Evolutionary conservation across 1,140 invertebrate genomes (phyloP).

Genomic region (Macrobrachium nipponense): DNA sequence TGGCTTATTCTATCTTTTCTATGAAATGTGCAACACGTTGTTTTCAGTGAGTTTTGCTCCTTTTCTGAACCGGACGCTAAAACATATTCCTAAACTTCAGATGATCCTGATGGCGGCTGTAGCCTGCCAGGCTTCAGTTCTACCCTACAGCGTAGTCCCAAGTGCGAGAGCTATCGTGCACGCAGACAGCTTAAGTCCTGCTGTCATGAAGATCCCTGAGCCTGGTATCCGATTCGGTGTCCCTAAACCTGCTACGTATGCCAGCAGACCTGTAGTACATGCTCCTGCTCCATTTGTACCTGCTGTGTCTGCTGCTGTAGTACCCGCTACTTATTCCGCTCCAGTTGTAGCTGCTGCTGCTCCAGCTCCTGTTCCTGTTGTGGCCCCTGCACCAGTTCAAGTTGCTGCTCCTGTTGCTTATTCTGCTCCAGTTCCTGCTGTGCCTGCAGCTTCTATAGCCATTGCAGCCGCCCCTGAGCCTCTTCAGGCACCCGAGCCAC

Average conservation of each 20-base stretch:
- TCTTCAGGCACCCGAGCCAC: neutral
- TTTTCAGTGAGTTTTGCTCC: too few relatives aligned
- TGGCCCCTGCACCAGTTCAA: neutral
- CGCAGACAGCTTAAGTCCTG: too few relatives aligned
- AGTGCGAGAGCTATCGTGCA: too few relatives aligned
- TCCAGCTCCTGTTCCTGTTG: neutral
- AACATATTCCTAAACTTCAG: too few relatives aligned
- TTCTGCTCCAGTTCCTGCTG: neutral
- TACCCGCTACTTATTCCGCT: neutral
- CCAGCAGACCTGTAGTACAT: neutral
- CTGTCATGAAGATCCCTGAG: too few relatives aligned
- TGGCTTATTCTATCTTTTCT: too few relatives aligned
- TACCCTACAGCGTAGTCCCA: too few relatives aligned
- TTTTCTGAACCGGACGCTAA: too few relatives aligned
- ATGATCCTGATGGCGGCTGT: too few relatives aligned
- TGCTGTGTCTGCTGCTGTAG: neutral
- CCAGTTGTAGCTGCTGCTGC: neutral
- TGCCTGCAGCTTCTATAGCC: neutral
- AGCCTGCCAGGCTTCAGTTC: too few relatives aligned
- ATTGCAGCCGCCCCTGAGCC: neutral
- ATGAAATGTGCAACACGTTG: too few relatives aligned
- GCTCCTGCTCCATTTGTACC: neutral
- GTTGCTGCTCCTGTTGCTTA: neutral
- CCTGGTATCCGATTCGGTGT: neutral
- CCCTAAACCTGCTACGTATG: neutral